Evolutionary conservation across 2,888 invertebrate genomes (phyloP).

Genomic region (Drosophila kuntzei): DNA sequence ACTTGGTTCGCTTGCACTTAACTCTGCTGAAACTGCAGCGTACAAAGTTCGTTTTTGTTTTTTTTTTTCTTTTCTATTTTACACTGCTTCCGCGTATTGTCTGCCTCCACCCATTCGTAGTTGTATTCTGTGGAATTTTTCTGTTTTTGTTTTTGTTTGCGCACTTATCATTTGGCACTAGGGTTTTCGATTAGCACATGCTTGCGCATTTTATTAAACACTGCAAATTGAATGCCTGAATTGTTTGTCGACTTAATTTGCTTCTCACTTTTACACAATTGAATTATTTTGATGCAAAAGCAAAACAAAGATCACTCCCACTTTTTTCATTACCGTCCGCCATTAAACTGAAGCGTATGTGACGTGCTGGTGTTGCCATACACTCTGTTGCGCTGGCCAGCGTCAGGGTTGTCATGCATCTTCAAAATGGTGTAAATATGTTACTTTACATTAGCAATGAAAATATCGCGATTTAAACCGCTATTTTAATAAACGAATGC

Average conservation of each 20-base stretch:
- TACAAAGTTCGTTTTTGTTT: slow-evolving; percentile 68
- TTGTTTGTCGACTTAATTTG: slow-evolving; percentile 1
- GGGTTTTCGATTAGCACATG: slow-evolving; percentile 27
- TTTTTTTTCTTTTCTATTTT: slow-evolving; percentile 38
- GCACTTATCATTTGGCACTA: slow-evolving; percentile 37
- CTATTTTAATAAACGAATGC: background rate
- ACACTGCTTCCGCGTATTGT: slow-evolving; percentile 65
- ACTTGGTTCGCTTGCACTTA: slow-evolving; percentile 27
- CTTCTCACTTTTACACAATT: slow-evolving; percentile 17
- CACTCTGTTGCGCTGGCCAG: slow-evolving; percentile 14
- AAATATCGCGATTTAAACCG: background rate
- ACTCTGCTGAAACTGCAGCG: slow-evolving; percentile 36
- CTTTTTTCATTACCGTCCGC: slow-evolving; percentile 63
- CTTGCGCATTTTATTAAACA: slow-evolving; percentile 50
- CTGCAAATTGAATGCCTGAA: slow-evolving; percentile 40
- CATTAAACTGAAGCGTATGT: slow-evolving; percentile 54
- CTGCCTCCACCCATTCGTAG: slow-evolving; percentile 39
- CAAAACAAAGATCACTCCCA: slow-evolving; percentile 66
- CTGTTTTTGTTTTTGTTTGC: slow-evolving; percentile 43
- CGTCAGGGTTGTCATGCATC: slow-evolving; percentile 28
- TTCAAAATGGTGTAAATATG: background rate
- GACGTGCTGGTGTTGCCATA: slow-evolving; percentile 55
- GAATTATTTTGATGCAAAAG: slow-evolving; percentile 30
- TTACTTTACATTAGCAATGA: background rate
- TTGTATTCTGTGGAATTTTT: slow-evolving; percentile 47